phyloP scores from a whole-genome alignment of 30 jellyfish, hydroid and myxozoan genomes.

The Hydractinia symbiolongicarpus region DNA sequence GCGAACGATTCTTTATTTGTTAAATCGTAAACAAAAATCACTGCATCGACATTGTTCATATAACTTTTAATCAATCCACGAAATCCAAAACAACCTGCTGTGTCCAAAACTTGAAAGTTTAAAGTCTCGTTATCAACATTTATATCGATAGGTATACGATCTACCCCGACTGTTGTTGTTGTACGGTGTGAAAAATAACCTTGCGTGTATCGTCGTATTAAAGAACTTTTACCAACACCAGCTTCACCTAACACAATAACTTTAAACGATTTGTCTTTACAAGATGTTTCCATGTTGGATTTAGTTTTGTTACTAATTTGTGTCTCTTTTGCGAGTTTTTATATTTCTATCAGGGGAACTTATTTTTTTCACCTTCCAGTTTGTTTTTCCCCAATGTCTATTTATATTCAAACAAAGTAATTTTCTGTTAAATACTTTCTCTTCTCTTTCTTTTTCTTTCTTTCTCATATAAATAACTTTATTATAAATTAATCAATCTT shows the following conservation, averaged over 20 bases:
- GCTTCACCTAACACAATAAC: slow-evolving; percentile 56
- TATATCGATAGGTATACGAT: slow-evolving; percentile 25
- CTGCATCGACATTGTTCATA: slow-evolving; percentile 57
- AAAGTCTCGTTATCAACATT: slow-evolving; percentile 10
- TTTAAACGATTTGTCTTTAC: slow-evolving; percentile 9
- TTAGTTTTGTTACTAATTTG: too few relatives aligned
- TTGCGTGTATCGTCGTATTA: slow-evolving; percentile 31
- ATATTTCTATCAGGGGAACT: too few relatives aligned
- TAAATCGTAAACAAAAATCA: slow-evolving; percentile 61
- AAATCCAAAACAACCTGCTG: slow-evolving; percentile 65
- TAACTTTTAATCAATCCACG: slow-evolving; percentile 47
- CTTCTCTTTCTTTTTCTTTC: too few relatives aligned
- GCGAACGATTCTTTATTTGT: slow-evolving; percentile 76
- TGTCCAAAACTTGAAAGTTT: slow-evolving; percentile 36
- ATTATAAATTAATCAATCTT: too few relatives aligned
- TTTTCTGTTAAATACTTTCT: too few relatives aligned
- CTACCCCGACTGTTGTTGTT: slow-evolving; percentile 69
- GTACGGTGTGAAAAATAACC: slow-evolving; percentile 24
- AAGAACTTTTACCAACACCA: slow-evolving; percentile 67
- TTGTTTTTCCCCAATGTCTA: too few relatives aligned
- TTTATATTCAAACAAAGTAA: too few relatives aligned
- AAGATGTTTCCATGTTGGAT: background rate
- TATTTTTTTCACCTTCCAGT: too few relatives aligned
- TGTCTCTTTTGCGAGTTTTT: too few relatives aligned
- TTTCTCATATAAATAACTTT: too few relatives aligned